These are phyloP conservation scores for Vulpes vulpes DNA, from an alignment of 2,113 vertebrate genomes.

Conservation along the genomic window DNA sequence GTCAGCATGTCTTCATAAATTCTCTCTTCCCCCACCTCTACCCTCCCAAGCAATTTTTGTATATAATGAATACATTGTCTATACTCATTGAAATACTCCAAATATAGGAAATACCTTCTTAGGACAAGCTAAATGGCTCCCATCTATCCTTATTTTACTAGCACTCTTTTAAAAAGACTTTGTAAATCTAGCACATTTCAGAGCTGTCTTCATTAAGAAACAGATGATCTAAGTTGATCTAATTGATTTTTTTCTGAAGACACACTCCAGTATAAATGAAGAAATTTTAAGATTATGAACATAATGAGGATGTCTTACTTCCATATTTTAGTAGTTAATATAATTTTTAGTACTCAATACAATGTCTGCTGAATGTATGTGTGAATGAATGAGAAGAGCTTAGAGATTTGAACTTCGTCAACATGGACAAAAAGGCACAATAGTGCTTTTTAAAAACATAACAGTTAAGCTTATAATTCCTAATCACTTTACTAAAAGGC, in stretches of 20 bases:
- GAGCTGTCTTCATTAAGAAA: background rate
- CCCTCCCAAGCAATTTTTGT: background rate
- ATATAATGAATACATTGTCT: background rate
- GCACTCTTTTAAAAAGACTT: background rate
- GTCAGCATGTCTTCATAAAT: background rate
- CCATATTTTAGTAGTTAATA: background rate
- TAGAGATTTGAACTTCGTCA: background rate
- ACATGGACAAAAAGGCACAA: background rate
- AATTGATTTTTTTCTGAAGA: slow-evolving; percentile 21
- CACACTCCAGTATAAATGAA: background rate
- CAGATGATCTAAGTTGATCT: background rate
- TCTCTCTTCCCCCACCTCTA: background rate
- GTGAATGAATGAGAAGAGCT: background rate
- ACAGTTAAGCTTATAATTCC: background rate
- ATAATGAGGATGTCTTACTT: background rate
- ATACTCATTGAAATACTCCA: background rate
- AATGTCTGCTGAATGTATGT: background rate
- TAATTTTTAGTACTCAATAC: background rate
- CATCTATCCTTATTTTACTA: background rate
- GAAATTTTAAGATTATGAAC: slow-evolving; percentile 5
- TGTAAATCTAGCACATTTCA: slow-evolving; percentile 8
- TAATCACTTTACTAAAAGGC: background rate
- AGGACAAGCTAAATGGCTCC: background rate
- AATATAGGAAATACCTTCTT: background rate
- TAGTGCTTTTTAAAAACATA: background rate